phyloP scores from a whole-genome alignment of 2,797 vertebrate genomes.

The Trachurus trachurus region DNA sequence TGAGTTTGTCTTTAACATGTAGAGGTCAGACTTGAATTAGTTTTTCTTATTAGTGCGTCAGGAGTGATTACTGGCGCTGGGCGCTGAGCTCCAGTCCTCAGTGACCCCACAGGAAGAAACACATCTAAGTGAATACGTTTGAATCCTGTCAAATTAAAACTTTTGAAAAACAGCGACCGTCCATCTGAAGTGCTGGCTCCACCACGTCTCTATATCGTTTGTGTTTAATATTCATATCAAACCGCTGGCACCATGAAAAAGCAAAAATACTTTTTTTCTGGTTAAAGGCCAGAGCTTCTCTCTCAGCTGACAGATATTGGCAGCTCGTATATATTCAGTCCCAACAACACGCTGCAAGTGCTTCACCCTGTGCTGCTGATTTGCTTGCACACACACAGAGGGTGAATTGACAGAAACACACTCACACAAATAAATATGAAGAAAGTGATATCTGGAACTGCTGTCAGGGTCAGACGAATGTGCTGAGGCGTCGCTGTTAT shows the following conservation, averaged over 20 bases:
- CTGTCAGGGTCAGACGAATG: not conserved
- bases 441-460: constrained; percentile 13
- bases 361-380: not conserved
- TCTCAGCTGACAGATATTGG: constrained; percentile 8
- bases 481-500: not conserved
- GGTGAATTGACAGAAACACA: constrained; percentile 13
- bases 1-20: not conserved
- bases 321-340: constrained; percentile 23
- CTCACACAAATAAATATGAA: not conserved
- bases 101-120: not conserved
- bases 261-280: not conserved
- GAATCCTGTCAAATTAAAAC: not conserved
- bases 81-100: not conserved
- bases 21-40: constrained; percentile 10
- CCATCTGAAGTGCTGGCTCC: not conserved
- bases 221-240: constrained; percentile 24
- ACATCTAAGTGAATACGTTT: constrained; percentile 3
- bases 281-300: constrained; percentile 33
- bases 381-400: not conserved
- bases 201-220: not conserved
- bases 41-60: constrained; percentile 4
- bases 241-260: constrained; percentile 3
- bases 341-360: not conserved
- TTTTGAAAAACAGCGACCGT: not conserved
- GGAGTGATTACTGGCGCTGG: not conserved